Base-by-base conservation (phyloP, 2,113 vertebrate species). In the Lepisosteus oculatus region DNA sequence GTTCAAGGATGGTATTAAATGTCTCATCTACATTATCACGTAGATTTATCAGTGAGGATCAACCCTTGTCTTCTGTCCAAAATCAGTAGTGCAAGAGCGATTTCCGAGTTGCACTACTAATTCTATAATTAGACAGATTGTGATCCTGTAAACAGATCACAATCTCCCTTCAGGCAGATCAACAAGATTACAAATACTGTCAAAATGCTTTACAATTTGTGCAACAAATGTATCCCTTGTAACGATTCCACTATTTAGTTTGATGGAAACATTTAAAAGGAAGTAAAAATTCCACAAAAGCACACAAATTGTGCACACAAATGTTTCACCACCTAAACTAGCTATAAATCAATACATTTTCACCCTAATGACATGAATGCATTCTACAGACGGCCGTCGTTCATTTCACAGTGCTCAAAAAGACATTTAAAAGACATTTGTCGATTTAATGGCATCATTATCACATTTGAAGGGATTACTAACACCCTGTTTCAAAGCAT, bases 361-460 rank as follows among this genome's bases (percentile, higher is more conserved):
- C 47, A 6, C 2, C 72, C 69, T 78, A 77, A 79, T 83, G 79
- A 79, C 79, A 68, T 44, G 59, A 78, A 71, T 80, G 73, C 73
- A 72, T 70, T 67, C 72, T 62, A 76, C 73, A 57, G 79, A 76
- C 71, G 67, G 70, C 45, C 72, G 56, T 80, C 65, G 81, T 81
- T 78, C 70, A 72, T 80, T 81, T 54, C 72, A 78, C 74, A 72
- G 55, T 65, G 72, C 80, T 76, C 79, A 74, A 81, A 29, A 29
- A 29, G 47, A 51, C 47, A 9, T 9, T 9, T 9, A 51, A 51
- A 82, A 80, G 73, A 78, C 65, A 71, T 84, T 67, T 43, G 54
- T 71, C 61, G 61, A n/a, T 70, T 79, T 79, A 86, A 84, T 77
- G 75, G 82, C 78, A 65, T 75, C 79, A 75, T 84, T 88, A 89